Evolutionary conservation across 2,797 vertebrate genomes (phyloP).

Genomic region (Linurgus olivaceus): DNA sequence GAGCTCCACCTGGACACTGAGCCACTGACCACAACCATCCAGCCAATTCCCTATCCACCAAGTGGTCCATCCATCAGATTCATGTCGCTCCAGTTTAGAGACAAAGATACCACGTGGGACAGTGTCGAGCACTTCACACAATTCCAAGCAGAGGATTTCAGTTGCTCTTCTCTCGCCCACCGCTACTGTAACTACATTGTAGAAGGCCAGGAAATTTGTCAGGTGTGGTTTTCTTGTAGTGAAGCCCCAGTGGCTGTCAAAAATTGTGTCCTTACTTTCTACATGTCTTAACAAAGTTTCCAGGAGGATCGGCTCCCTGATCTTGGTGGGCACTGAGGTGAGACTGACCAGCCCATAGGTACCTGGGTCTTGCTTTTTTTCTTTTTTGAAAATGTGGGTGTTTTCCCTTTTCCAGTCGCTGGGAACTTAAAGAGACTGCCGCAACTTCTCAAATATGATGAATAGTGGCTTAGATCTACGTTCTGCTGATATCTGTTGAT

Average conservation of each 20-base stretch:
- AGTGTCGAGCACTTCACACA: background rate
- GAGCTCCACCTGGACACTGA: background rate
- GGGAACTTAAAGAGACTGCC: background rate
- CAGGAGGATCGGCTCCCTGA: background rate
- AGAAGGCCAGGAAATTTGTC: background rate
- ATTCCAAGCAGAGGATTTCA: background rate
- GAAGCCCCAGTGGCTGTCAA: background rate
- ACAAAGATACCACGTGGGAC: too few relatives aligned
- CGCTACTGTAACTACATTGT: too few relatives aligned
- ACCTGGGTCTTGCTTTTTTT: background rate
- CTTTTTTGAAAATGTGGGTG: background rate
- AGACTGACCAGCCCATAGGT: background rate
- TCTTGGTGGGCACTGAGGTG: background rate
- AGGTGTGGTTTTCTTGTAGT: background rate
- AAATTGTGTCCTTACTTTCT: rapidly evolving
- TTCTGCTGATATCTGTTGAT: background rate
- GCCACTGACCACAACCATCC: background rate
- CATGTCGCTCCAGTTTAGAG: background rate
- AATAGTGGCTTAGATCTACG: background rate
- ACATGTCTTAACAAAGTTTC: rapidly evolving
- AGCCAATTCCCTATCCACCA: rapidly evolving
- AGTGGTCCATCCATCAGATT: background rate
- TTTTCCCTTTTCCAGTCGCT: background rate
- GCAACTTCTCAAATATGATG: background rate
- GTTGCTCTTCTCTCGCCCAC: background rate